Base-by-base conservation (phyloP, 2,797 vertebrate genomes). In the Dendrocincla fuliginosa region DNA sequence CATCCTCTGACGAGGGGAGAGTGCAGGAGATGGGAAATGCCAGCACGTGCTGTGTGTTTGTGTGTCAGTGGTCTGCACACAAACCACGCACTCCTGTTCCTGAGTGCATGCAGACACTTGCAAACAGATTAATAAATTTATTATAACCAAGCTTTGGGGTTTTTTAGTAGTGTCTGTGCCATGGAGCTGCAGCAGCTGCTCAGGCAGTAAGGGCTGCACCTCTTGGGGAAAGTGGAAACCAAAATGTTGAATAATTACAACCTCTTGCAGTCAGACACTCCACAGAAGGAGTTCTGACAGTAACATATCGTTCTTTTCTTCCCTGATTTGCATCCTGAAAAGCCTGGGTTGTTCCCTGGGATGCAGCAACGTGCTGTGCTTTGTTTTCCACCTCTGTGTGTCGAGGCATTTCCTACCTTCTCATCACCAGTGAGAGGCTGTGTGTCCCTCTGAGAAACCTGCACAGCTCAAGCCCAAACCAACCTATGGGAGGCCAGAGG, bases 161-260 rank as follows among this genome's bases (percentile, higher is more conserved):
- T 35, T 75, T 91, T 77, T 76, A 39, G n/a, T 15, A 37, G 9
- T 60, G 67, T 11, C 16, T 20, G 23, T 67, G 30, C 39, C 3
- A 6, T 15, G 33, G 56, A 80, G n/a, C 70, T 79, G 56, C 18
- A 12, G 47, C 42, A 53, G 32, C 35, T 68, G 63, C 11, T 55
- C 39, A 65, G 35, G 27, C 55, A 47, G 15, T 8, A 69, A 84
- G 11, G 28, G 28, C 32, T 74, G 73, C 65, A 69, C 19, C 2
- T 1, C 25, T 60, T 41, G 42, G 71, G 55, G 33, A 35, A 85
- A 53, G 75, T 0, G 10, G 61, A 87, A 85, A 47, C 33, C 39
- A 57, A 46, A 77, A 32, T 57, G n/a, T 75, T 87, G 32, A 81
- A 69, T 85, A 78, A 88, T 84, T 44, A 50, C 46, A 71, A 30